A percentile compares a stretch with the other conserved stretches of the same genome.
Conservation (phyloP, 2,113 vertebrate species). For the Corythaeola cristata region DNA sequence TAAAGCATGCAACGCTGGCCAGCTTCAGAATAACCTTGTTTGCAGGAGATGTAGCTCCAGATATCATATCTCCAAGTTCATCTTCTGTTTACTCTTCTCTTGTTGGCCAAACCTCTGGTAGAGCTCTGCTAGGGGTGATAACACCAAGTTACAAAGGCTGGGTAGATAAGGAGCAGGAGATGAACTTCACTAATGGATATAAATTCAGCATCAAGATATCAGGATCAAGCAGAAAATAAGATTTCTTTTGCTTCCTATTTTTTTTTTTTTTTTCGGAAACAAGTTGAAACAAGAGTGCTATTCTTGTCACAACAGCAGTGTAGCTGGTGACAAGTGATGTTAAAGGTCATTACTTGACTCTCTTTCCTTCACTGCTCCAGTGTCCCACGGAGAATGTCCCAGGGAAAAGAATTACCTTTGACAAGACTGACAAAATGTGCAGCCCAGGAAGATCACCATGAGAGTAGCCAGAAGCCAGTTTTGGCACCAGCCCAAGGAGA, state of each 20-base stretch:
- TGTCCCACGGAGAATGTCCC: neutral
- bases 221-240: neutral
- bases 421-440: neutral
- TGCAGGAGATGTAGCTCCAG: neutral
- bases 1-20: neutral
- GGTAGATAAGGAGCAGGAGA: constrained; percentile 2
- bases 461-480: neutral
- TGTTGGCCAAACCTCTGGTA: neutral
- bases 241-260: neutral
- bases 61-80: neutral
- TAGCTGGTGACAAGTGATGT: neutral
- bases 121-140: neutral
- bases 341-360: neutral
- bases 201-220: neutral
- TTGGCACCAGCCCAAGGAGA: neutral
- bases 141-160: neutral
- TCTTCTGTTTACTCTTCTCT: constrained; percentile 13
- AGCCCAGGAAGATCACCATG: neutral
- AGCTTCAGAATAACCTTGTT: neutral
- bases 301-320: neutral
- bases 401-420: neutral
- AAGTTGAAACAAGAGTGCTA: neutral
- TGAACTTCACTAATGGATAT: neutral
- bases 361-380: neutral
- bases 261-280: neutral